Conservation (phyloP, 1,140 invertebrate species). For the Listronotus bonariensis region DNA sequence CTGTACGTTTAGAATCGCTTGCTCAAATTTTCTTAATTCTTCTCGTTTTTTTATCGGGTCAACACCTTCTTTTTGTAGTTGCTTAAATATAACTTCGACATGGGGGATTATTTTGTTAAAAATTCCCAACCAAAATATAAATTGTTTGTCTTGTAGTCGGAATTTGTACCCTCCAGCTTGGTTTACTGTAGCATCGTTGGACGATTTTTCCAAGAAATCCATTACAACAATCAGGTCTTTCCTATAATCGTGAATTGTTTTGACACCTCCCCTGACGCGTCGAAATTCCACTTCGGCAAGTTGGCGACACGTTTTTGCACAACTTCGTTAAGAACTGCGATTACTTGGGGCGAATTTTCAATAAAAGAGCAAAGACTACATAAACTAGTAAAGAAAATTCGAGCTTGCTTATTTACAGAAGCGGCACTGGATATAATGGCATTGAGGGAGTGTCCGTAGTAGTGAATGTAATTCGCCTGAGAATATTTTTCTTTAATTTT, state of each 20-base stretch:
- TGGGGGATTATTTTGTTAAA: constrained; percentile 39
- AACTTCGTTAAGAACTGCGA: constrained; percentile 29
- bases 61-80: constrained; percentile 28
- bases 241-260: constrained; percentile 24
- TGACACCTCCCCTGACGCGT: constrained; percentile 24
- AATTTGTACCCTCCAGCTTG: constrained; percentile 30
- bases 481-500: constrained; percentile 47
- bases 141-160: constrained; percentile 30
- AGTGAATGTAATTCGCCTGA: constrained; percentile 50
- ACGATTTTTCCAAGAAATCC: constrained; percentile 27
- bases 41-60: constrained; percentile 21
- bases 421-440: constrained; percentile 48
- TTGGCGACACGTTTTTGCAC: constrained; percentile 30
- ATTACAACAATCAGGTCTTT: constrained; percentile 23
- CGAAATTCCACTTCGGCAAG: constrained; percentile 19
- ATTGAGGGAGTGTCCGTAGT: constrained; percentile 52
- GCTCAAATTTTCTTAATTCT: constrained; percentile 29
- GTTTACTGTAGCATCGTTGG: constrained; percentile 19
- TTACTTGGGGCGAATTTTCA: constrained; percentile 29
- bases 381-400: constrained; percentile 47
- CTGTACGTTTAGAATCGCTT: constrained; percentile 8
- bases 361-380: constrained; percentile 33
- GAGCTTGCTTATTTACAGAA: constrained; percentile 42
- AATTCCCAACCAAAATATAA: constrained; percentile 35
- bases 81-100: constrained; percentile 22